Conservation (phyloP, 2,113 vertebrate genomes). For the Lophius piscatorius region DNA sequence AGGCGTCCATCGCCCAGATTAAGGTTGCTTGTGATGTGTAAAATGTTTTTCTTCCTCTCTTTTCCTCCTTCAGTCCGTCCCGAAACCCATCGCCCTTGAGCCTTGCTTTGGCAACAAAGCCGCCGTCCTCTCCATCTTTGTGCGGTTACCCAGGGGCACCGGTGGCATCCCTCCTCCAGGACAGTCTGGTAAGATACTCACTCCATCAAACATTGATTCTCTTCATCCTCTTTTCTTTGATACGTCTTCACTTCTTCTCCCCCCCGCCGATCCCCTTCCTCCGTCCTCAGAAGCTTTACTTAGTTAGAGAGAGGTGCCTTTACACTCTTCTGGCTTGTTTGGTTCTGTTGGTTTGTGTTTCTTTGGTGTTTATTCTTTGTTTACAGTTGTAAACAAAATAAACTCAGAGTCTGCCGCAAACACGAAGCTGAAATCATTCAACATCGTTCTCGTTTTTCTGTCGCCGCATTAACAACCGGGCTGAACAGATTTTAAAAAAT, state of each 20-base stretch:
- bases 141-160: conserved; percentile 91
- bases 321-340: neutral
- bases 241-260: conserved; percentile 23
- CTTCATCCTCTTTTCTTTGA: conserved; percentile 20
- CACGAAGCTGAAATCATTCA: too few relatives aligned
- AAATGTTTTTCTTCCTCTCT: neutral
- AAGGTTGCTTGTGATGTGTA: conserved; percentile 35
- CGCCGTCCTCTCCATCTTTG: conserved; percentile 96
- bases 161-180: conserved; percentile 96
- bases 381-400: neutral
- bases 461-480: too few relatives aligned
- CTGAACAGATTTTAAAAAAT: too few relatives aligned
- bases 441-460: too few relatives aligned
- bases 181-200: conserved; percentile 88
- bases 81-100: conserved; percentile 97
- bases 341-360: neutral
- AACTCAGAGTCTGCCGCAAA: too few relatives aligned
- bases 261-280: neutral
- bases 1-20: conserved; percentile 26
- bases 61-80: conserved; percentile 83
- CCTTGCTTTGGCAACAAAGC: conserved; percentile 98
- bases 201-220: conserved; percentile 5
- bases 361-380: neutral
- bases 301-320: too few relatives aligned
- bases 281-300: neutral